phyloP scores from a whole-genome alignment of 2,113 vertebrate species.

The Struthidea cinerea region DNA sequence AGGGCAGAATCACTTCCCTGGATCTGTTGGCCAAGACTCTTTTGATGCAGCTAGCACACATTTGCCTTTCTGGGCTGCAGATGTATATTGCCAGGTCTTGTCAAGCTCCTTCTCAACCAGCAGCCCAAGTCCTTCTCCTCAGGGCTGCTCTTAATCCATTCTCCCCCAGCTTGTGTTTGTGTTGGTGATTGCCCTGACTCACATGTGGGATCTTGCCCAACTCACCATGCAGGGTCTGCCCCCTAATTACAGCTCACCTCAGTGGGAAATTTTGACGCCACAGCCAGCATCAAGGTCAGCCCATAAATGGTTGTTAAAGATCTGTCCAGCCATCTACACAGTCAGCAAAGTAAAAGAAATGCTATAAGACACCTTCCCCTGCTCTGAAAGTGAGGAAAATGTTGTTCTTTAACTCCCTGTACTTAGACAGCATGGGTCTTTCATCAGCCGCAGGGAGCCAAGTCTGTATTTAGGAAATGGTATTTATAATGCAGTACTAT shows the following conservation, averaged over 20 bases:
- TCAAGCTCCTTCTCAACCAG: neutral
- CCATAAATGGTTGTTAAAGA: neutral
- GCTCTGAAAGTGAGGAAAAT: constrained; percentile 2
- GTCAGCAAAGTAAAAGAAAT: neutral
- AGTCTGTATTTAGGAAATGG: constrained; percentile 24
- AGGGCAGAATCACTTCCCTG: neutral
- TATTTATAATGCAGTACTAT: constrained; percentile 42
- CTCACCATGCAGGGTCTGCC: neutral
- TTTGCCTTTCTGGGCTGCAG: neutral
- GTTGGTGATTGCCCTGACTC: neutral
- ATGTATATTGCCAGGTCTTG: neutral
- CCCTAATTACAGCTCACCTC: neutral
- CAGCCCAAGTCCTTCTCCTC: neutral
- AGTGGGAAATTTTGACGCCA: neutral
- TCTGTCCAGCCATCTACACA: neutral
- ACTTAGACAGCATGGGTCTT: neutral
- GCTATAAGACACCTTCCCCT: neutral
- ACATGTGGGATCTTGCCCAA: neutral
- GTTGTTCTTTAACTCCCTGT: neutral
- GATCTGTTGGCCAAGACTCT: neutral
- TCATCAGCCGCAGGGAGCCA: neutral
- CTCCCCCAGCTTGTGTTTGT: neutral
- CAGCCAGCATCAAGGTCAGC: neutral
- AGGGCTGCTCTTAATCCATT: neutral
- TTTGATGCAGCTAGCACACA: neutral